Evolutionary conservation across 2,113 vertebrate species (phyloP).

Genomic region (Stegostoma tigrinum): DNA sequence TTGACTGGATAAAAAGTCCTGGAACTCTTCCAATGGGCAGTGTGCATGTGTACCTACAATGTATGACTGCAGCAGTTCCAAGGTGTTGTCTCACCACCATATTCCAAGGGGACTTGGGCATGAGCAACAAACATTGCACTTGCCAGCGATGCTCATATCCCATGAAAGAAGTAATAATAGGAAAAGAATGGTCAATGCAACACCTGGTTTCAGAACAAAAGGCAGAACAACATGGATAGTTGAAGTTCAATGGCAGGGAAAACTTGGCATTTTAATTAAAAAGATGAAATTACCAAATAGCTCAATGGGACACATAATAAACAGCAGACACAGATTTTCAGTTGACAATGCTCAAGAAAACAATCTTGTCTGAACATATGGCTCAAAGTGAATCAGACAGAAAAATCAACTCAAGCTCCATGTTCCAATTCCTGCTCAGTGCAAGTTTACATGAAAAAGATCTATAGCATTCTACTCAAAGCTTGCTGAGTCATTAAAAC

Average conservation of each 20-base stretch:
- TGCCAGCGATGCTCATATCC: too few species aligned
- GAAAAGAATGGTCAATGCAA: background rate
- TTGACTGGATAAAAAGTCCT: too few species aligned
- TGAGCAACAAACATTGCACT: too few species aligned
- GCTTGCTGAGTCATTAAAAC: background rate
- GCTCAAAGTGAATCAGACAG: background rate
- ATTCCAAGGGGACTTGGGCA: too few species aligned
- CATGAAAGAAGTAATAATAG: too few species aligned
- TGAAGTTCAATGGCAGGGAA: background rate
- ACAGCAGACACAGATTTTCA: background rate
- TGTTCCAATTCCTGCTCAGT: background rate
- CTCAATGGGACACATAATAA: background rate
- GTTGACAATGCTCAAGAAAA: background rate
- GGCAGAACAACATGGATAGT: background rate
- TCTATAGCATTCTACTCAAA: background rate
- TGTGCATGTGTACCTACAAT: too few species aligned
- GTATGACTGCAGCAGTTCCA: too few species aligned
- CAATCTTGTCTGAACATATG: too few species aligned
- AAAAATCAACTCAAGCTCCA: background rate
- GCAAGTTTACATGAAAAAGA: background rate
- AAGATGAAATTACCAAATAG: background rate
- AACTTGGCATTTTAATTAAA: background rate
- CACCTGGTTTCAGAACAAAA: background rate
- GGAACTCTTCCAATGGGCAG: too few species aligned
- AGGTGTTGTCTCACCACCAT: too few species aligned